Percentiles rank a stretch among this genome's conserved stretches.
Evolutionary conservation across 2,113 vertebrate genomes (phyloP).

Genomic region (Saiga tatarica): DNA sequence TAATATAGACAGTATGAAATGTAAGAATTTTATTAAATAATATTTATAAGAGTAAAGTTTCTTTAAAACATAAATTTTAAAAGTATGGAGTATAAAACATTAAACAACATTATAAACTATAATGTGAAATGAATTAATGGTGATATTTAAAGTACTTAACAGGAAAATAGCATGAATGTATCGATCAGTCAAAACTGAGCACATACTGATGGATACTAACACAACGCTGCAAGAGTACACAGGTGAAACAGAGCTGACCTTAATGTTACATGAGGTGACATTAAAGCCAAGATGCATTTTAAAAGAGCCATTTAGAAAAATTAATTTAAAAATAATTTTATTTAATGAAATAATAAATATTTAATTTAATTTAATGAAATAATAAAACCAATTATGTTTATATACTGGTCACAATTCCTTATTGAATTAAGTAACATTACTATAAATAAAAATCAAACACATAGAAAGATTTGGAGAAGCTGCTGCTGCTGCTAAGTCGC

Average conservation of each 20-base stretch:
- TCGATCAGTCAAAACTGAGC: background rate
- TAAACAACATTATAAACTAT: background rate
- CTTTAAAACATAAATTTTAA: background rate
- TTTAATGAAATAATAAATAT: background rate
- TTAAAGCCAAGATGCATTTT: background rate
- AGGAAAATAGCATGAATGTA: background rate
- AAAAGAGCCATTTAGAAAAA: background rate
- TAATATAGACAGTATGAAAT: background rate
- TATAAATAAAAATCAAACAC: background rate
- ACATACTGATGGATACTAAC: background rate
- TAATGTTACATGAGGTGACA: background rate
- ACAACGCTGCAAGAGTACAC: background rate
- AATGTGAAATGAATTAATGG: background rate
- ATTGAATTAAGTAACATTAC: background rate
- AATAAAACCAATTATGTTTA: background rate
- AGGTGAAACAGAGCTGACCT: background rate
- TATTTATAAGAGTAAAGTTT: background rate
- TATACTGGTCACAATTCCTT: background rate
- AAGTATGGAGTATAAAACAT: background rate
- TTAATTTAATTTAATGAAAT: background rate
- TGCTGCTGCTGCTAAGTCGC: no score
- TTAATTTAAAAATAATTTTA: background rate
- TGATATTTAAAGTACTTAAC: background rate
- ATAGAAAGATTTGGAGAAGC: background rate
- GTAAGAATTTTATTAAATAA: background rate